Conservation (phyloP, 2,113 vertebrate species). For the Alexandromys fortis region DNA sequence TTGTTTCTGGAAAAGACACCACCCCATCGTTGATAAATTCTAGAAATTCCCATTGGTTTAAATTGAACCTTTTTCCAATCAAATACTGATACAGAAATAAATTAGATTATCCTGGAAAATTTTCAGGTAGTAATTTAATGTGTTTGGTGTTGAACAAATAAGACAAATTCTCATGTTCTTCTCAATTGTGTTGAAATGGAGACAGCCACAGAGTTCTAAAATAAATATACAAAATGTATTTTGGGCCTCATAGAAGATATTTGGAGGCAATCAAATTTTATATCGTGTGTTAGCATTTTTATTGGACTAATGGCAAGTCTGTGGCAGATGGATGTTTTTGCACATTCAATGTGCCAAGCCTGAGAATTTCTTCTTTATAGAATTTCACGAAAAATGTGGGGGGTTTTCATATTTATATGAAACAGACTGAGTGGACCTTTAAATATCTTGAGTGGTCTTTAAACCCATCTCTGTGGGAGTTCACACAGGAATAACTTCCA, state of each 20-base stretch:
- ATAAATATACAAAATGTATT: constrained; percentile 45
- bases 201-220: not conserved
- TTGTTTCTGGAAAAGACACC: not conserved
- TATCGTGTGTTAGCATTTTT: not conserved
- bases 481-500: not conserved
- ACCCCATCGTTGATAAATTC: not conserved
- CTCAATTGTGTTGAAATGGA: constrained; percentile 22
- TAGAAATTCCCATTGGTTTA: constrained; percentile 27
- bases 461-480: not conserved
- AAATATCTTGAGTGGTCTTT: not conserved
- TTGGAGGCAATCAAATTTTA: constrained; percentile 47
- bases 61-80: not conserved
- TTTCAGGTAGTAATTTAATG: constrained; percentile 36
- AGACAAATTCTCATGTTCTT: constrained; percentile 37
- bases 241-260: constrained; percentile 15
- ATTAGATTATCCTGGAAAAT: constrained; percentile 10
- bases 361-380: not conserved
- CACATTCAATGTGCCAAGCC: not conserved
- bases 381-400: not conserved
- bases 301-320: constrained; percentile 5
- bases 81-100: not conserved
- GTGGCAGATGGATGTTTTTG: constrained; percentile 2
- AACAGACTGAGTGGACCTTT: not conserved
- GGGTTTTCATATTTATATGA: not conserved
- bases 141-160: constrained; percentile 40